These are phyloP conservation scores for Hippocampus zosterae DNA, from an alignment of 2,113 vertebrate species.

Conservation along the genomic window DNA sequence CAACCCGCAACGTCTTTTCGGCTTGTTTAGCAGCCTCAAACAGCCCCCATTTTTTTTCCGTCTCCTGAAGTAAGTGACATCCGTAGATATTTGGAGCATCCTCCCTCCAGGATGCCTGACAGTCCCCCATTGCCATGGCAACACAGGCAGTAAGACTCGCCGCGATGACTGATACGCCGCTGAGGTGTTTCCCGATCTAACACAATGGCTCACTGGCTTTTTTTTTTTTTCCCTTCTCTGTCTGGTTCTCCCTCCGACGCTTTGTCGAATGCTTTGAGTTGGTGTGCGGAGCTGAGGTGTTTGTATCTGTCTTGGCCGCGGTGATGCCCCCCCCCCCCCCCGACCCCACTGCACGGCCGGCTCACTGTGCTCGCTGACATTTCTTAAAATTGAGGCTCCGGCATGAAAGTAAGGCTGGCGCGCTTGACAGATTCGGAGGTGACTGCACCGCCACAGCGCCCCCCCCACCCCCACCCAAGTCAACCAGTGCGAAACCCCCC, in stretches of 20 bases:
- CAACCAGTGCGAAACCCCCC: background rate
- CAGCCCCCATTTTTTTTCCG: background rate
- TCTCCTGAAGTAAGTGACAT: conserved; percentile 55
- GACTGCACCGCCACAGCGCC: conserved; percentile 25
- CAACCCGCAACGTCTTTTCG: no score
- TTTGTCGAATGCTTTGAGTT: conserved; percentile 50
- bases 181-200: conserved; percentile 67
- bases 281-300: conserved; percentile 39
- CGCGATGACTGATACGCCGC: conserved; percentile 57
- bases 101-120: conserved; percentile 55
- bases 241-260: conserved; percentile 13
- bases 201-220: conserved; percentile 25
- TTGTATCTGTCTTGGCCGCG: conserved; percentile 25
- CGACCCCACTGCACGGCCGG: conserved; percentile 27
- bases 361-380: conserved; percentile 61
- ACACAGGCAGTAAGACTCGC: conserved; percentile 59
- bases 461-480: background rate
- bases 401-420: conserved; percentile 40
- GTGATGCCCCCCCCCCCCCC: conserved; percentile 38
- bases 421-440: conserved; percentile 43
- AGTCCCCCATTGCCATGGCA: conserved; percentile 60
- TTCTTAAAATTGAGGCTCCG: conserved; percentile 59
- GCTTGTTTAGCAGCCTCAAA: no score
- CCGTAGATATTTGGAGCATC: conserved; percentile 56
- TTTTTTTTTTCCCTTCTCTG: background rate